Percentiles rank a stretch among this genome's conserved stretches.
phyloP scores from a whole-genome alignment of 1,140 invertebrate genomes.

The Cydia splendana region DNA sequence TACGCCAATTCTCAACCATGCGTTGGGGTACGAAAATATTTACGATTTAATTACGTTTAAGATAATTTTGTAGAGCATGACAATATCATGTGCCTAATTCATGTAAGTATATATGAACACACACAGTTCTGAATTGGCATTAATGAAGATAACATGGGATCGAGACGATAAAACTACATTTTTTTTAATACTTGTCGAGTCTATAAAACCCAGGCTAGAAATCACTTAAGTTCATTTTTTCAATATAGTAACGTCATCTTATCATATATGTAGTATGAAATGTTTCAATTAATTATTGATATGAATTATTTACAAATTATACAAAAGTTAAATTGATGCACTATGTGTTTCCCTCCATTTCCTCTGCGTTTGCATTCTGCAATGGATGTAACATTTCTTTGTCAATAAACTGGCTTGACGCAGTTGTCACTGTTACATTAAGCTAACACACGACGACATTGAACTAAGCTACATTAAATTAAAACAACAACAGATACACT shows the following conservation, averaged over 20 bases:
- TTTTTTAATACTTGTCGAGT: not conserved
- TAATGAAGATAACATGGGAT: not conserved
- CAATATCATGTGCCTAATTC: not conserved
- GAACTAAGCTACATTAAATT: constrained; percentile 58
- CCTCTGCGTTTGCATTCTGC: constrained; percentile 73
- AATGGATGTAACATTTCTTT: constrained; percentile 70
- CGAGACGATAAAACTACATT: not conserved
- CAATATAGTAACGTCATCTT: not conserved
- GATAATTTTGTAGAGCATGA: not conserved
- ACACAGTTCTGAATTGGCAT: not conserved
- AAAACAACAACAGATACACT: constrained; percentile 41
- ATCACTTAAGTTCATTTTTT: not conserved
- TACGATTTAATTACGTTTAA: not conserved
- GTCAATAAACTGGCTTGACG: constrained; percentile 53
- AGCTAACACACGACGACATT: constrained; percentile 69
- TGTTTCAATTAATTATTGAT: constrained; percentile 8
- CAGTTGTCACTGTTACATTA: constrained; percentile 37
- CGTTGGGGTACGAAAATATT: not conserved
- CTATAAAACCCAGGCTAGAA: not conserved
- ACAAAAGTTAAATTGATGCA: constrained; percentile 57
- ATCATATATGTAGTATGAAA: not conserved
- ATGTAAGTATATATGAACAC: not conserved
- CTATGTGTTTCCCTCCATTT: constrained; percentile 73
- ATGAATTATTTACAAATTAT: constrained; percentile 44
- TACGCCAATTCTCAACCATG: not conserved